These are phyloP conservation scores for sheep (Ovis aries) DNA, from an alignment of 2,113 vertebrate species.

Conservation along the genomic window DNA sequence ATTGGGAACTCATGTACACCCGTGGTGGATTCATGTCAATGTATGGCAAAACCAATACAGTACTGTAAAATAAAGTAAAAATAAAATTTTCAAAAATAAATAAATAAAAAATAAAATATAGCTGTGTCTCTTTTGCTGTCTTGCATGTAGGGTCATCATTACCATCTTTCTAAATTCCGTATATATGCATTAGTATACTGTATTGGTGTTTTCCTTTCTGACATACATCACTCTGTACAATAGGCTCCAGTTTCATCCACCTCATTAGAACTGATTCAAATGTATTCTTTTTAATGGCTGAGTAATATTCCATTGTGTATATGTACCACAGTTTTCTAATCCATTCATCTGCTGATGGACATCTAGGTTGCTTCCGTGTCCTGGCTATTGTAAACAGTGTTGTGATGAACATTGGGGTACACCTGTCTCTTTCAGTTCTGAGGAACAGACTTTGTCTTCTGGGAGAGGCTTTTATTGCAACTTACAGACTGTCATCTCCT, in stretches of 20 bases:
- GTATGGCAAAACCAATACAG: no score
- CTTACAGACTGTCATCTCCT: neutral
- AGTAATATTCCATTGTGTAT: neutral
- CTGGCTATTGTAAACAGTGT: neutral
- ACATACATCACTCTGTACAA: neutral
- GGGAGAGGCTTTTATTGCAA: fast-evolving
- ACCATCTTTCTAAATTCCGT: neutral
- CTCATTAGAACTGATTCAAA: neutral
- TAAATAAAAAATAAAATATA: neutral
- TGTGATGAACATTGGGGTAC: neutral
- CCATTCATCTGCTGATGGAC: neutral
- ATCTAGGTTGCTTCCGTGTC: neutral
- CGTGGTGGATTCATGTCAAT: no score
- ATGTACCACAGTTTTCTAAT: neutral
- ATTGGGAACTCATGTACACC: no score
- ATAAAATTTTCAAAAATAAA: no score
- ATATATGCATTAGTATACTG: neutral
- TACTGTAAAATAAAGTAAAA: no score
- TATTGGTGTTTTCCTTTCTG: neutral
- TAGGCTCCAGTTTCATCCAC: neutral
- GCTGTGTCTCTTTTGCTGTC: neutral
- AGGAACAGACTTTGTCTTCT: neutral
- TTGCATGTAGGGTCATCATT: neutral
- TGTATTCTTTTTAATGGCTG: neutral
- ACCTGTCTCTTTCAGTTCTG: neutral